These are phyloP conservation scores for Cyprinus carpio DNA, from an alignment of 2,113 vertebrate species.

Conservation along the genomic window DNA sequence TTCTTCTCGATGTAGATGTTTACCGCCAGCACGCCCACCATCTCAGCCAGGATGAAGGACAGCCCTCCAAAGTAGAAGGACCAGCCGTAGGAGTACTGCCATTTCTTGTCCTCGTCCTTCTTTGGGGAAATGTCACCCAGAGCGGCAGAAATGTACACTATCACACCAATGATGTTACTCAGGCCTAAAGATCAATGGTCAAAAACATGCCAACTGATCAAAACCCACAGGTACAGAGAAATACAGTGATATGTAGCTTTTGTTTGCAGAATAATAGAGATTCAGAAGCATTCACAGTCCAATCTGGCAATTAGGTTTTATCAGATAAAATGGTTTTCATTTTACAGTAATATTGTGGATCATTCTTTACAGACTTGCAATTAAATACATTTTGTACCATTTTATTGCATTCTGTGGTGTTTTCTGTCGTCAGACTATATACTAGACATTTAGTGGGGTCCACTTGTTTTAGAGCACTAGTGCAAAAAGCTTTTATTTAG, in stretches of 20 bases:
- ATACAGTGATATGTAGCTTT: not conserved
- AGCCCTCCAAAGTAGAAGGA: conserved; percentile 93
- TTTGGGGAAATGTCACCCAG: conserved; percentile 89
- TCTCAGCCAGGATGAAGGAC: conserved; percentile 93
- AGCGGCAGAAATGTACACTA: conserved; percentile 93
- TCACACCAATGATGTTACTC: conserved; percentile 94
- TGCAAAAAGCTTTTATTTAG: too few species aligned
- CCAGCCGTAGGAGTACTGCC: conserved; percentile 94
- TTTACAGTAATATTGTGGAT: not conserved
- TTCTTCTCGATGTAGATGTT: conserved; percentile 94
- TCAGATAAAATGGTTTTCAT: not conserved
- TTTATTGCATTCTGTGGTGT: not conserved
- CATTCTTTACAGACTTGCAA: not conserved
- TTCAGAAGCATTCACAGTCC: not conserved
- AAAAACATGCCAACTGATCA: conserved; percentile 14
- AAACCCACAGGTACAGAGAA: not conserved
- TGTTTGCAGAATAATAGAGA: not conserved
- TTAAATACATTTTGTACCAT: not conserved
- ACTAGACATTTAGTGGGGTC: not conserved
- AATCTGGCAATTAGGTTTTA: not conserved
- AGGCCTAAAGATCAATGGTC: conserved; percentile 72
- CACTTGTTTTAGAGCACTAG: not conserved
- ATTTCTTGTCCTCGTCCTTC: conserved; percentile 91
- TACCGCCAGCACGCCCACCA: conserved; percentile 89
- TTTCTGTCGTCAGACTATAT: not conserved